Base-by-base conservation (phyloP, 1,140 invertebrate genomes). In the Drepana arcuata region DNA sequence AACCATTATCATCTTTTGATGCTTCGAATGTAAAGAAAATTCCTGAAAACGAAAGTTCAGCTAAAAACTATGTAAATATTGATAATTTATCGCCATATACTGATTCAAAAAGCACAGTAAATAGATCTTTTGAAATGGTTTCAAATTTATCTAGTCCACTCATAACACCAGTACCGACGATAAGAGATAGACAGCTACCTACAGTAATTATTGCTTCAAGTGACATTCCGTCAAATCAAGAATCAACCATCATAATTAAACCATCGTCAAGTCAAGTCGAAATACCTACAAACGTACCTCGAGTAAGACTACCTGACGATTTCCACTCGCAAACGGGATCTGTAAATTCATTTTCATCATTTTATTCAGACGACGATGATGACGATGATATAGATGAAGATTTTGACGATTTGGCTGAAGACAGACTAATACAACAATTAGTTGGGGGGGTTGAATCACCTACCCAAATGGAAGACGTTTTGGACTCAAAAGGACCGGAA, bases 401-500 rank as follows among this genome's bases (percentile, higher is more conserved):
- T 31, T 63, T 75, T 36, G 66, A 73, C 34, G 60, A 69, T 14
- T 18, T 70, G 14, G 57, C 47, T 34, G 72, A 81, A 60, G 70
- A 69, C 33, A 67, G 69, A 53, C 54, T 80, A 11, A 63, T 80
- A 43, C 51, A 79, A 57, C 78, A 80, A 43, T 56, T 77, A 38
- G 65, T 78, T 18, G 78, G 82, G 35, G 65, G 69, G 10, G 62
- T 78, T 2, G 75, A 80, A 53, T 72, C 74, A 14, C 69, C 78
- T 4, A 80, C 72, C 14, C 49, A 68, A 15, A 69, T 69, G 47
- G 66, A 55, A 11, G 48, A 77, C 27, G 59, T 77, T 3, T 51
- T 83, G 30, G 81, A 84, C 49, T 70, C 79, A 0, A 85, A 85
- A 61, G 81, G 81, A 25, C 81, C 83, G n/a, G 71, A 72, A 46